Evolutionary conservation across 2,888 invertebrate genomes (phyloP).

Genomic region (Trissolcus brochymenae): DNA sequence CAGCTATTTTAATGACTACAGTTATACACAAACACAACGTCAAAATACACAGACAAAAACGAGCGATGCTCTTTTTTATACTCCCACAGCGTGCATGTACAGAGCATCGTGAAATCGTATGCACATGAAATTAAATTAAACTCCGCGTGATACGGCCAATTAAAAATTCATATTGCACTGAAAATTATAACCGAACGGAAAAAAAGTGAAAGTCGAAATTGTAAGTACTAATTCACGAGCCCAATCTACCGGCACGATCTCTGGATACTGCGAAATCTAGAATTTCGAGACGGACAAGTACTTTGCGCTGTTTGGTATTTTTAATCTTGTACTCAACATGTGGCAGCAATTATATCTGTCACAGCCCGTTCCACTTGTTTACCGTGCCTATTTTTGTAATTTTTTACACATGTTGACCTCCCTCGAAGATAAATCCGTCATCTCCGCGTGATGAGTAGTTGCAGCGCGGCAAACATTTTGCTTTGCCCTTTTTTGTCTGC

Average conservation of each 20-base stretch:
- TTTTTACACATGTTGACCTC: conserved; percentile 45
- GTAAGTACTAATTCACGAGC: too few species aligned
- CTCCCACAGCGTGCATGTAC: too few species aligned
- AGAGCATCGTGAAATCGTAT: too few species aligned
- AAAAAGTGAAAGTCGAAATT: too few species aligned
- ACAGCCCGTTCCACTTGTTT: conserved; percentile 49
- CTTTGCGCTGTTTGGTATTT: conserved; percentile 44
- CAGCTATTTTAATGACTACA: too few species aligned
- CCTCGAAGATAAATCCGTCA: conserved; percentile 53
- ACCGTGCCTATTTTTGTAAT: conserved; percentile 45
- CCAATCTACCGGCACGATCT: background rate
- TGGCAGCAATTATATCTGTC: conserved; percentile 54
- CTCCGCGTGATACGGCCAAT: too few species aligned
- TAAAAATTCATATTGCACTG: too few species aligned
- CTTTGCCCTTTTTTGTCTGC: background rate
- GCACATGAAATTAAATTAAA: too few species aligned
- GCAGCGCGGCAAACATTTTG: conserved; percentile 30
- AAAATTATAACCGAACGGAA: too few species aligned
- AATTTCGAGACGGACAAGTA: conserved; percentile 19
- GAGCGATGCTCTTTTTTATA: too few species aligned
- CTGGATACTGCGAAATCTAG: conserved; percentile 9
- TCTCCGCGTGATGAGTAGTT: conserved; percentile 45
- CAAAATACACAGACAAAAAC: too few species aligned
- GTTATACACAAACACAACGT: too few species aligned
- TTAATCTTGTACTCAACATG: conserved; percentile 51